phyloP scores from a whole-genome alignment of 1,140 invertebrate species.

The Polyergus mexicanus region DNA sequence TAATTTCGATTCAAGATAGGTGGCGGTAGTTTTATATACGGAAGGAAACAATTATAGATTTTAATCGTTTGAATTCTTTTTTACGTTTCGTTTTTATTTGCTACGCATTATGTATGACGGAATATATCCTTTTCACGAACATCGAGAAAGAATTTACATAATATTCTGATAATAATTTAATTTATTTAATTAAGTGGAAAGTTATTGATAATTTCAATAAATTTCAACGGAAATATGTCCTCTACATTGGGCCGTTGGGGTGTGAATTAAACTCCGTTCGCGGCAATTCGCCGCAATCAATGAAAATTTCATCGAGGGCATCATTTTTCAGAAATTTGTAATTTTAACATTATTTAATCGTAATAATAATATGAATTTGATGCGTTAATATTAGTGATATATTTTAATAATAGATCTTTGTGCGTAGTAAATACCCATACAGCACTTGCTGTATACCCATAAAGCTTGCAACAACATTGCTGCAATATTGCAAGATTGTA shows the following conservation, averaged over 20 bases:
- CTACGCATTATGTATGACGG: background rate
- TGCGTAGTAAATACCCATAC: background rate
- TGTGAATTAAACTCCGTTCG: conserved; percentile 43
- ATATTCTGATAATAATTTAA: conserved; percentile 50
- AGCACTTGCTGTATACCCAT: too few relatives aligned
- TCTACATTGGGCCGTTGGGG: conserved; percentile 6
- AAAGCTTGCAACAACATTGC: too few relatives aligned
- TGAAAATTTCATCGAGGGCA: conserved; percentile 32
- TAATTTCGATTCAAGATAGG: too few relatives aligned
- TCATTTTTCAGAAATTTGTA: conserved; percentile 21
- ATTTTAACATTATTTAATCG: conserved; percentile 20
- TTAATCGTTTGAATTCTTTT: background rate
- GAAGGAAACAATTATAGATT: background rate
- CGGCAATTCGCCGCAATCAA: background rate
- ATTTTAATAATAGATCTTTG: background rate
- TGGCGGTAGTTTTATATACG: background rate
- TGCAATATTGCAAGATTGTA: too few relatives aligned
- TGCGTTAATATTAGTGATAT: background rate
- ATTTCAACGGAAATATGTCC: conserved; percentile 48
- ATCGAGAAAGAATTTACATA: conserved; percentile 43
- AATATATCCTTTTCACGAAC: conserved; percentile 16
- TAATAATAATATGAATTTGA: background rate
- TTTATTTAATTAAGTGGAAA: conserved; percentile 57
- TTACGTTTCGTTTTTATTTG: background rate
- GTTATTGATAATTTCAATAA: conserved; percentile 48